Evolutionary conservation across 2,888 invertebrate species (phyloP), one percentile per base, ranked within the genome.

Genomic region (Yponomeuta malinellus): DNA sequence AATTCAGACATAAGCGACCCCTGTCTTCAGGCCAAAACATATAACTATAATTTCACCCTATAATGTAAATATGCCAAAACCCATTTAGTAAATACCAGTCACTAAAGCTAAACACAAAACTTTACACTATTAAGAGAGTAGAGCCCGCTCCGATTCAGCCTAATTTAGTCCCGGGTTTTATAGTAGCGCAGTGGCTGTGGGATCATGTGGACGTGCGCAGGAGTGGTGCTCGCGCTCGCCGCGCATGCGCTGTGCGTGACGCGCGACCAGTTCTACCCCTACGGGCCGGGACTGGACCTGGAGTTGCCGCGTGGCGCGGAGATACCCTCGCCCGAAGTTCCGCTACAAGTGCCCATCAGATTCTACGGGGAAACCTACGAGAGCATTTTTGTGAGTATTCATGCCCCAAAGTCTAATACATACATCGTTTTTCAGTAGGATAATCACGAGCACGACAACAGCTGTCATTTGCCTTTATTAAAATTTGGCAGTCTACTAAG

Each of bases 351-450:
- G 63, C 97, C 98, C 1, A 93, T 98, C 71, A 92, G 94, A 70
- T 97, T 97, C 89, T 98, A 95, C 84, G 96, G 96, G 76, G 95
- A 95, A 75, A 89, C 90, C 74, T 97, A 96, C 85, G 94, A 95
- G 71, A 93, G 94, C 59, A 92, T 98, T 79, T 98, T 93, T 87
- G 98, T 98, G 90, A 97, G 98, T 97, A 79, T 9, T 15, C 43
- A 65, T 2, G 31, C 31, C 29, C 9, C 6, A 37, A 5, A 43
- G 43, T 43, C 9, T 43, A 37, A 37, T 37, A 8, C 8, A 43
- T 6, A 43, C 43, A 43, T 8, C 8, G 43, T 43, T 43, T 43
- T 43, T 43, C 43, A 5, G 43, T 43, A 43, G 8, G 6, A 43
- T 43, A 6, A 8, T 43, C 23, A 8, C 9, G 8, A 8, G 43